phyloP scores from a whole-genome alignment of 2,113 vertebrate genomes.

The Centropus bengalensis region DNA sequence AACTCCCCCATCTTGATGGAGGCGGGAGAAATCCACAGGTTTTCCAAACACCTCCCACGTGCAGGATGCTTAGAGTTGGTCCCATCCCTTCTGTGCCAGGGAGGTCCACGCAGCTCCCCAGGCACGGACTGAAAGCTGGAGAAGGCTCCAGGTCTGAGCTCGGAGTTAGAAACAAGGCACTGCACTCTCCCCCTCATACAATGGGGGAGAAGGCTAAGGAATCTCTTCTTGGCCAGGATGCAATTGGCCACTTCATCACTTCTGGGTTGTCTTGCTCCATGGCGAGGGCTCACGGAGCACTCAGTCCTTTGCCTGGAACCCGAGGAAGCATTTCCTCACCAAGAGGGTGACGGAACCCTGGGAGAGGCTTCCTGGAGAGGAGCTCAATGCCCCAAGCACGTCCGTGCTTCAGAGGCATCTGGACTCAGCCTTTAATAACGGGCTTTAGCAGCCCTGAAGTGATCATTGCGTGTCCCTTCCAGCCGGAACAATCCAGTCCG shows the following conservation, averaged over 20 bases:
- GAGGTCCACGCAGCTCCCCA: neutral
- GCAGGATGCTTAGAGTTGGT: neutral
- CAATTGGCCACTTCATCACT: neutral
- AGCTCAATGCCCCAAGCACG: neutral
- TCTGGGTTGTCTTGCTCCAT: neutral
- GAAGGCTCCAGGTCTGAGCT: neutral
- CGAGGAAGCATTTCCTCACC: neutral
- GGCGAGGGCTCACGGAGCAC: neutral
- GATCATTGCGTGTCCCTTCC: neutral
- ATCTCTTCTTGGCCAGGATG: neutral
- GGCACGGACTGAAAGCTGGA: neutral
- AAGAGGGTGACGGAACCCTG: neutral
- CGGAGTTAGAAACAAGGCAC: neutral
- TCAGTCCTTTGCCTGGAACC: neutral
- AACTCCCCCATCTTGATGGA: neutral
- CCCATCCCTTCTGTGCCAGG: neutral
- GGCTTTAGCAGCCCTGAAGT: no score
- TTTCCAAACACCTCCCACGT: neutral
- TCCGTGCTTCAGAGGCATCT: no score
- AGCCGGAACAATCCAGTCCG: neutral
- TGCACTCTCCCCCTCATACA: rapidly evolving
- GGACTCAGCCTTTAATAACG: no score
- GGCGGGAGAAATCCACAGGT: neutral
- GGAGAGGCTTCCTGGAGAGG: neutral
- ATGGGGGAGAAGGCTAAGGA: neutral